Percentiles rank a stretch among this genome's conserved stretches.
phyloP scores from a whole-genome alignment of 2,113 vertebrate species.

The Phycodurus eques region DNA sequence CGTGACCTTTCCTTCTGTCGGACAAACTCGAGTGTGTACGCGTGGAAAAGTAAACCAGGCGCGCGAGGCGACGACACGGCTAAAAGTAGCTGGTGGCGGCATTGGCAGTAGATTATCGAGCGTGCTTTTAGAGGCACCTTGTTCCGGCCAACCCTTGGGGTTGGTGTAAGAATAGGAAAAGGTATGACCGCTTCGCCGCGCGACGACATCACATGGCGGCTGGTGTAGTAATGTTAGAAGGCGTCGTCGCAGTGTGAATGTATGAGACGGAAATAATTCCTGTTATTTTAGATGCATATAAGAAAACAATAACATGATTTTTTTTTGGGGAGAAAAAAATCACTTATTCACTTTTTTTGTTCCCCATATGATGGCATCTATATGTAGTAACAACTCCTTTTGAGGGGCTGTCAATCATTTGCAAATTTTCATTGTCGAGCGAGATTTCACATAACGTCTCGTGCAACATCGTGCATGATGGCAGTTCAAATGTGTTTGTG shows the following conservation, averaged over 20 bases:
- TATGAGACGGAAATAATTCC: background rate
- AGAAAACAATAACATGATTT: too few relatives aligned
- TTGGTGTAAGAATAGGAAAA: conserved; percentile 59
- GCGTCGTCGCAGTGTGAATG: background rate
- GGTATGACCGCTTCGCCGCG: conserved; percentile 24
- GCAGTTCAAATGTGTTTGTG: too few relatives aligned
- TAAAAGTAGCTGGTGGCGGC: conserved; percentile 52
- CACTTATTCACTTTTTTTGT: too few relatives aligned
- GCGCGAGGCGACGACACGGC: conserved; percentile 35
- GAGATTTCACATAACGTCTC: too few relatives aligned
- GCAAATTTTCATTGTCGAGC: too few relatives aligned
- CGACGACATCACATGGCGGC: conserved; percentile 39
- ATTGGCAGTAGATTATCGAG: conserved; percentile 56
- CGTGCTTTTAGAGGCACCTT: conserved; percentile 44
- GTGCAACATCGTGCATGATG: too few relatives aligned
- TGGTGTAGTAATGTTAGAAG: conserved; percentile 36
- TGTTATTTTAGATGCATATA: too few relatives aligned
- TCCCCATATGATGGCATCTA: too few relatives aligned
- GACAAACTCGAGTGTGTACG: conserved; percentile 14
- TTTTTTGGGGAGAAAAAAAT: too few relatives aligned
- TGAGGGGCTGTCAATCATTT: too few relatives aligned
- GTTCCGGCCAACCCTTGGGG: conserved; percentile 39
- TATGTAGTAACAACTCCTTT: too few relatives aligned
- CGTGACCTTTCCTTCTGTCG: conserved; percentile 35
- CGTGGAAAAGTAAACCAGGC: conserved; percentile 43